Evolutionary conservation across 2,888 invertebrate genomes (phyloP), one percentile per base, ranked within the genome.

Genomic region (Piscicola geometra): DNA sequence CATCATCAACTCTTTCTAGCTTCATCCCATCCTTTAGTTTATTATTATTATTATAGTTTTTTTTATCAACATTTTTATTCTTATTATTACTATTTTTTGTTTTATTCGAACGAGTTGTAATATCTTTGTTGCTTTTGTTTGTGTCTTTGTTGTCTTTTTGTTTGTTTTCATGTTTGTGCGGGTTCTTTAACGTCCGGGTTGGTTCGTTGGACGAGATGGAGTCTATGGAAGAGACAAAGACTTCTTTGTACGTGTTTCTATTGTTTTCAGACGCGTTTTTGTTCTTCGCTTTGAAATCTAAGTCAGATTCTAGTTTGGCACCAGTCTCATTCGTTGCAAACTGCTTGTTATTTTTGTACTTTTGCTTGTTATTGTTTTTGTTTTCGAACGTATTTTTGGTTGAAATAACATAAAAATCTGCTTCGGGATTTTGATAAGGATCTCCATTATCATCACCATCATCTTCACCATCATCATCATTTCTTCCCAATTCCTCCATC

Each of bases 331-430:
- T 67, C 30, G 12, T 67, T 15, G 12, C 9, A 5, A 30, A 28
- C 2, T 67, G 12, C 2, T 67, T 67, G 33, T 32, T 67, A n/a
- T 28, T 67, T 5, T 25, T 67, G 33, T 67, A 5, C 3, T 35
- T 67, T 5, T 67, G 3, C 5, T 5, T 67, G 67, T 67, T 67
- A n/a, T 67, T 67, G 33, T 5, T 67, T 15, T 30, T 67, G 33
- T 35, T 67, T 3, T 67, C 3, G 21, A 32, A 3, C 30, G 12
- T 67, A 32, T 67, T 30, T 32, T 67, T 67, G 67, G 9, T 15
- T 25, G n/a, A 12, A 64, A 25, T n/a, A 25, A 15, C 12, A 25
- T 64, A 28, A 25, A 15, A 28, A 9, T 64, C 25, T 25, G n/a
- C 12, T 9, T 64, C n/a, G n/a, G 9, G 15, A 9, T 15, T 9